phyloP scores from a whole-genome alignment of 2,113 vertebrate species.

The Lepus europaeus region DNA sequence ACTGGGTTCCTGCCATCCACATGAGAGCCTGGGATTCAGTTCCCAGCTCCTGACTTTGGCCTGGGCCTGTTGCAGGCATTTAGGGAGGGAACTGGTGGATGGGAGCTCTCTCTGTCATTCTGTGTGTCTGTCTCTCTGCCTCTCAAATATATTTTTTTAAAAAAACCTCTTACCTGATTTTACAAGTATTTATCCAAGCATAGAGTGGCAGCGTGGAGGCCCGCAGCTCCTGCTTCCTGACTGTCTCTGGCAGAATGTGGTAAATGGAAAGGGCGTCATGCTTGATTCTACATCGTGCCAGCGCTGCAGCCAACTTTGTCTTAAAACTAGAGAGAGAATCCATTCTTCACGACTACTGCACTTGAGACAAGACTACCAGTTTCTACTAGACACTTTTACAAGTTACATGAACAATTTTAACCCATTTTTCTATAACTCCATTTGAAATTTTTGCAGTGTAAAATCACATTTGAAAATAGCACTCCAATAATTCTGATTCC shows the following conservation, averaged over 20 bases:
- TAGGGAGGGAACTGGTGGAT: too few relatives aligned
- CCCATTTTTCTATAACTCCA: conserved; percentile 18
- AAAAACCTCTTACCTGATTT: conserved; percentile 88
- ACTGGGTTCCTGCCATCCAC: too few relatives aligned
- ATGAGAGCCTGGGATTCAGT: too few relatives aligned
- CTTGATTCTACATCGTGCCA: conserved; percentile 94
- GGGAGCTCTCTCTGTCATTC: too few relatives aligned
- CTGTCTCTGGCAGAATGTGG: conserved; percentile 89
- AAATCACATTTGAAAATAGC: conserved; percentile 56
- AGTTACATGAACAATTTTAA: conserved; percentile 59
- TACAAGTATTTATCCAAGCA: conserved; percentile 93
- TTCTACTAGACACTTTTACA: conserved; percentile 58
- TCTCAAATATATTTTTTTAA: too few relatives aligned
- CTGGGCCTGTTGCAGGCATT: too few relatives aligned
- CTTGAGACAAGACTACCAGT: conserved; percentile 33
- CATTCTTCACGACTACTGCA: conserved; percentile 54
- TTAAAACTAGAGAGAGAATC: conserved; percentile 88
- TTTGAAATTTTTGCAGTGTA: conserved; percentile 34
- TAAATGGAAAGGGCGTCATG: conserved; percentile 91
- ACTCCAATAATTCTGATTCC: neutral
- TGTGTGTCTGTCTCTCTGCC: too few relatives aligned
- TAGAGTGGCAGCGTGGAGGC: conserved; percentile 90
- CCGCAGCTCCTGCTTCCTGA: conserved; percentile 90
- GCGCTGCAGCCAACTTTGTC: conserved; percentile 93
- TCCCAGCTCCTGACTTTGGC: too few relatives aligned